Conservation (phyloP, 1,140 invertebrate genomes). For the Ericerus pela region DNA sequence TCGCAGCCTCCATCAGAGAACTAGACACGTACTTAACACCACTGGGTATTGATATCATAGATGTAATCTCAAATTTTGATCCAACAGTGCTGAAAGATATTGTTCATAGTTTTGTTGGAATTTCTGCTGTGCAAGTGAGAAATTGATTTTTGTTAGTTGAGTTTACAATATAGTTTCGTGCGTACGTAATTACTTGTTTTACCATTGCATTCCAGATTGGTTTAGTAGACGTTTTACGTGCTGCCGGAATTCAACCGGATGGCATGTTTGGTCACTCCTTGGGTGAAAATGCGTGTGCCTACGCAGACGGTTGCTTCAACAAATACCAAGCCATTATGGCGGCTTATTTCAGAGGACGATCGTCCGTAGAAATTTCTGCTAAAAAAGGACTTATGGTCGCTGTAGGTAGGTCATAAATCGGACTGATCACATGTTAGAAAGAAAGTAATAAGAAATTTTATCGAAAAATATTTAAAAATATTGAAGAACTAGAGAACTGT, state of each 20-base stretch:
- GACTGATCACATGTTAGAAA: too few relatives aligned
- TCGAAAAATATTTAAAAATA: not conserved
- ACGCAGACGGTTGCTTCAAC: conserved; percentile 71
- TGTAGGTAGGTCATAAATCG: conserved; percentile 17
- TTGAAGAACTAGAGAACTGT: too few relatives aligned
- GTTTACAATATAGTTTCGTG: not conserved
- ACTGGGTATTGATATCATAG: conserved; percentile 41
- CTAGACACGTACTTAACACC: conserved; percentile 39
- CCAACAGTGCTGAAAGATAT: conserved; percentile 39
- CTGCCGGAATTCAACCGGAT: conserved; percentile 57
- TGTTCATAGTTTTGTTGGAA: conserved; percentile 48
- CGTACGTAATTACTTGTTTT: not conserved
- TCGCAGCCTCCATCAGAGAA: conserved; percentile 43
- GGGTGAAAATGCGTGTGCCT: conserved; percentile 70
- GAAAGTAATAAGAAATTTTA: too few relatives aligned
- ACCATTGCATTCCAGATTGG: conserved; percentile 45
- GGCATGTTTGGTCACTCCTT: conserved; percentile 76
- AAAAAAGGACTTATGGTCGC: conserved; percentile 18
- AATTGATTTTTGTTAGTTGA: not conserved
- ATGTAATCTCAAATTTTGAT: conserved; percentile 41
- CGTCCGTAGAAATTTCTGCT: conserved; percentile 3
- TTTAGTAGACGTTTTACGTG: conserved; percentile 56
- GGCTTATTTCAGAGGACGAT: conserved; percentile 38
- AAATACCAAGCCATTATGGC: conserved; percentile 65
- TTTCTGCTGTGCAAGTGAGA: conserved; percentile 59